A percentile compares a stretch with the other conserved stretches of the same genome.
phyloP scores from a whole-genome alignment of 2,888 invertebrate genomes.

The Aricia artaxerxes region DNA sequence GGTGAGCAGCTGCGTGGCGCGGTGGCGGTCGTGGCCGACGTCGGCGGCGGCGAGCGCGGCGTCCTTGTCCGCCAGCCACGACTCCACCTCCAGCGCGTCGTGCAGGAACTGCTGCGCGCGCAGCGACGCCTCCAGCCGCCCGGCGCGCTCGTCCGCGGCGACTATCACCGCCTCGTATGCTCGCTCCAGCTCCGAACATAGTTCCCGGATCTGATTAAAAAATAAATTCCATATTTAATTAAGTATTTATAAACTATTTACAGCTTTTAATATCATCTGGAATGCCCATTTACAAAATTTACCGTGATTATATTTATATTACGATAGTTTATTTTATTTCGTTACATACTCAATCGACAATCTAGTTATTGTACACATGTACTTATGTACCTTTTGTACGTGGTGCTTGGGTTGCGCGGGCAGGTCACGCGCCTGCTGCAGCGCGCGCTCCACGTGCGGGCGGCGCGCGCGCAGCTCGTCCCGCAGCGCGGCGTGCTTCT shows the following conservation, averaged over 20 bases:
- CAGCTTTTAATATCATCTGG: too few relatives aligned
- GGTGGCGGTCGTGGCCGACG: slow-evolving; percentile 93
- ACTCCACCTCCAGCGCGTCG: slow-evolving; percentile 94
- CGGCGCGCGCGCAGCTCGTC: slow-evolving; percentile 93
- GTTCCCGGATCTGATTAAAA: slow-evolving; percentile 82
- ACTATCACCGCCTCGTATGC: slow-evolving; percentile 88
- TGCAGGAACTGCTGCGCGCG: slow-evolving; percentile 95
- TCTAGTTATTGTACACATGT: too few relatives aligned
- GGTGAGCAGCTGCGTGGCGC: slow-evolving; percentile 94
- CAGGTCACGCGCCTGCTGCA: slow-evolving; percentile 88
- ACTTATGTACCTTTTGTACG: slow-evolving; percentile 81
- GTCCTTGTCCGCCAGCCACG: slow-evolving; percentile 94
- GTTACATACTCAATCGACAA: background rate
- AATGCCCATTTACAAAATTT: too few relatives aligned
- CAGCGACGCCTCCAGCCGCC: slow-evolving; percentile 90
- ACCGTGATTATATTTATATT: too few relatives aligned
- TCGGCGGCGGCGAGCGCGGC: slow-evolving; percentile 91
- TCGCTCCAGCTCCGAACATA: slow-evolving; percentile 86
- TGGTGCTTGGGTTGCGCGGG: slow-evolving; percentile 90
- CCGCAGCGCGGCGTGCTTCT: slow-evolving; percentile 96
- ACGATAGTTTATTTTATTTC: background rate
- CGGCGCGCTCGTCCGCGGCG: slow-evolving; percentile 85
- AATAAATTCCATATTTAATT: slow-evolving; percentile 26
- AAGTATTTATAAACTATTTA: too few relatives aligned
- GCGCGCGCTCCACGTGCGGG: slow-evolving; percentile 90